Conservation (phyloP, 2,113 vertebrate species). For the Phalacrocorax aristotelis region DNA sequence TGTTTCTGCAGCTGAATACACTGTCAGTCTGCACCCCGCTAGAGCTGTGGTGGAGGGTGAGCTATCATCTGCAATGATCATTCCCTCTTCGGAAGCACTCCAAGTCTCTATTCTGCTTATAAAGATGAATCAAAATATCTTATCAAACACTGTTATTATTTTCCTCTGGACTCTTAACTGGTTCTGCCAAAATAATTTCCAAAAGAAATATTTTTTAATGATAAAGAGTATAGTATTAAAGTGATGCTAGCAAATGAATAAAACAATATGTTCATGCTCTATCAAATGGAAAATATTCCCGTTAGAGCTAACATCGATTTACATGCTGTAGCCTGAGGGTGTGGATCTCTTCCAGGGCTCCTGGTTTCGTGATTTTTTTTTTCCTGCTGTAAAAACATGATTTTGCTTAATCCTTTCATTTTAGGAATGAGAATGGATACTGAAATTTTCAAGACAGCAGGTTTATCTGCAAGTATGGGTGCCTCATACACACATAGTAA, state of each 20-base stretch:
- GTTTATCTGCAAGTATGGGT: background rate
- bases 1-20: background rate
- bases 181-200: background rate
- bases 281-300: background rate
- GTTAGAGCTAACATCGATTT: background rate
- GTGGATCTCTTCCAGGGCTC: background rate
- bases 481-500: background rate
- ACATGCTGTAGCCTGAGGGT: background rate
- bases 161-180: background rate
- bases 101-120: background rate
- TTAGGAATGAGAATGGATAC: background rate
- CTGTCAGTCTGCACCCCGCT: background rate
- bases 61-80: background rate
- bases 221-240: background rate
- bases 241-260: background rate
- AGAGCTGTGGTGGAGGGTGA: background rate
- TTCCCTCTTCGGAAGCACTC: background rate
- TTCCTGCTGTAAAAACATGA: background rate
- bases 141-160: background rate
- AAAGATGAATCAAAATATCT: conserved; percentile 1
- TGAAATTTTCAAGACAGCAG: background rate
- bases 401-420: background rate
- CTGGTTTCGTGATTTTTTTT: background rate
- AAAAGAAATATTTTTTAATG: background rate
- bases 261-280: background rate